Conservation (phyloP, 2,797 vertebrate species). For the Streptopelia turtur region DNA sequence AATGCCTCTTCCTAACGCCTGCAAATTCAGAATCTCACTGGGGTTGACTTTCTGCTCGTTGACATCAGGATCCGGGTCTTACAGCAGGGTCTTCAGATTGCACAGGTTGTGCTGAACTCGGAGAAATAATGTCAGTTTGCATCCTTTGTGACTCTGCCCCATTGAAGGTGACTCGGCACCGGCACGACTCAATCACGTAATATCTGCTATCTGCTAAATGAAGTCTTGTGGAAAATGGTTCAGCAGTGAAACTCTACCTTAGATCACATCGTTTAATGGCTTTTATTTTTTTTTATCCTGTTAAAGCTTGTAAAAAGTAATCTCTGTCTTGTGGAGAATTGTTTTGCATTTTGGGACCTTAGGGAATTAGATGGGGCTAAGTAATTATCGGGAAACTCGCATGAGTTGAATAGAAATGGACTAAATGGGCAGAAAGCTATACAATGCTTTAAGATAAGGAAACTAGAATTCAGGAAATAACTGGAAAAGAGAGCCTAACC, state of each 20-base stretch:
- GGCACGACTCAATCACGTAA: neutral
- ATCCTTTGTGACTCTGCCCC: neutral
- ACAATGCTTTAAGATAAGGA: conserved; percentile 62
- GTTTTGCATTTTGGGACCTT: conserved; percentile 67
- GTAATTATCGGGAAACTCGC: conserved; percentile 69
- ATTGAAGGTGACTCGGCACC: neutral
- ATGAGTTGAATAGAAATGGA: conserved; percentile 54
- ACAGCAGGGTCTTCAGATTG: fast-evolving
- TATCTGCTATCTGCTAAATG: neutral
- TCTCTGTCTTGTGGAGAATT: conserved; percentile 57
- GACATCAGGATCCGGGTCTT: fast-evolving
- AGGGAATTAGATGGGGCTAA: conserved; percentile 61
- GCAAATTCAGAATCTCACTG: fast-evolving
- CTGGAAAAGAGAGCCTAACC: conserved; percentile 15
- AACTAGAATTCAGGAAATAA: conserved; percentile 20
- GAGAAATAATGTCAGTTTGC: neutral
- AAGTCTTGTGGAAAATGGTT: conserved; percentile 10
- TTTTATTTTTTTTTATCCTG: neutral
- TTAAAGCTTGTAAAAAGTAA: conserved; percentile 58
- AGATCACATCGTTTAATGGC: conserved; percentile 36
- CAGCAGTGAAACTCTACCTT: conserved; percentile 1
- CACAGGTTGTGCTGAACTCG: neutral
- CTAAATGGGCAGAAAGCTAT: conserved; percentile 39
- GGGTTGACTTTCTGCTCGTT: neutral
- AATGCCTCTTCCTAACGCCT: neutral